Evolutionary conservation across 2,888 invertebrate genomes (phyloP), one percentile per base, ranked within the genome.

Genomic region (Eulithis testata): DNA sequence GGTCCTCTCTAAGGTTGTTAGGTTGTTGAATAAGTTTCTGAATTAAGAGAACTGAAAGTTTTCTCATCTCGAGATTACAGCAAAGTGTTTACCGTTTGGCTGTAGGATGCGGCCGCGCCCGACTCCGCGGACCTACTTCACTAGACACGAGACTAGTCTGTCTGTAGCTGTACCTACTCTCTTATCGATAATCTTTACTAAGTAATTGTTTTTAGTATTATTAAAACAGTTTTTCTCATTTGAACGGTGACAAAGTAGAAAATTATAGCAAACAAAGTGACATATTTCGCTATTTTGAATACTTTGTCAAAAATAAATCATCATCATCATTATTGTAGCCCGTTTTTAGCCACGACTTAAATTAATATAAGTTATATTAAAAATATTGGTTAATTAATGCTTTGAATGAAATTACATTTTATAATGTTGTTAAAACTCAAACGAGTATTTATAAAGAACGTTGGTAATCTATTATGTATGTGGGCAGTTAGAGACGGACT

Each of bases 11-110:
- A 92, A 93, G 93, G 91, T 92, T 91, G 93, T 93, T 92, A 92
- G 91, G 91, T 89, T 92, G 90, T 92, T 93, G 92, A 92, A 93
- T 93, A 93, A 93, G 92, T 93, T 93, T 93, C 91, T 93, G 93
- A 93, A 93, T 93, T 93, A 93, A 93, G 93, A 93, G 92, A 91
- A 93, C 93, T 93, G 92, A 92, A 93, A 93, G 93, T 93, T 93
- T 93, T 93, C 93, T 93, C 93, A 93, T 93, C 93, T 93, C 89
- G 91, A 93, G 93, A 93, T 93, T 93, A 93, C 93, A 91, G 93
- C 92, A 87, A 93, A 93, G 93, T 93, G 93, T 93, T 93, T 93
- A 93, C 93, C 93, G 93, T 93, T 92, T 89, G 92, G 92, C 91
- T 91, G 89, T 83, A 85, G 86, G 90, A 89, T 84, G 90, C 88